Percentiles rank a stretch among this genome's conserved stretches.
phyloP scores from a whole-genome alignment of 2,888 invertebrate genomes.

The Cactoblastis cactorum region DNA sequence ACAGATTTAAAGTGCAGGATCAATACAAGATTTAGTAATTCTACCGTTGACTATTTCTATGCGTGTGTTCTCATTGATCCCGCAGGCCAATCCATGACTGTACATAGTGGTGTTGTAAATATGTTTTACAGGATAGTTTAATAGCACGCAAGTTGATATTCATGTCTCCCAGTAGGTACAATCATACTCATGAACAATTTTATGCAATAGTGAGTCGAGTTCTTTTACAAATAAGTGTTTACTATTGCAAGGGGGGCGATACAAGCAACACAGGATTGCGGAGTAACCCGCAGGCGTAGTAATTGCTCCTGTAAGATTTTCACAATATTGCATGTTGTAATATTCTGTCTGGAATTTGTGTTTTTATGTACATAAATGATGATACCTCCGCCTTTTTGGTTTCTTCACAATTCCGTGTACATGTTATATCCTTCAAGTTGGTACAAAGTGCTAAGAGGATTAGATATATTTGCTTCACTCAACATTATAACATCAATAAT shows the following conservation, averaged over 20 bases:
- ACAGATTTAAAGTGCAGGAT: no score
- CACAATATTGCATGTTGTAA: conserved; percentile 17
- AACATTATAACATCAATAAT: conserved; percentile 18
- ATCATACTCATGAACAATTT: background rate
- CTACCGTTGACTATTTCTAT: no score
- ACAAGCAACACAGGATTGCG: background rate
- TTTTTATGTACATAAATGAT: conserved; percentile 18
- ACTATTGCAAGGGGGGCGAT: background rate
- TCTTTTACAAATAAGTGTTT: conserved; percentile 16
- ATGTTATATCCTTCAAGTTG: conserved; percentile 20
- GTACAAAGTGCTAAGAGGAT: conserved; percentile 15
- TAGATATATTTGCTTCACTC: conserved; percentile 22
- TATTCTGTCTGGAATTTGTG: conserved; percentile 15
- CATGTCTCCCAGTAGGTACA: background rate
- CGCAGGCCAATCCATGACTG: no score
- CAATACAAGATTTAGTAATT: no score
- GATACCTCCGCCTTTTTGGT: conserved; percentile 21
- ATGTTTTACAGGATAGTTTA: no score
- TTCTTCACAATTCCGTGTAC: conserved; percentile 17
- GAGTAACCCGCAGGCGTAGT: conserved; percentile 12
- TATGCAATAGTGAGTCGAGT: no score
- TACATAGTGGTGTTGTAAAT: no score
- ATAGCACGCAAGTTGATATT: no score
- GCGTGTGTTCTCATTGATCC: no score
- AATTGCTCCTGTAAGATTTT: conserved; percentile 17